A percentile compares a stretch with the other conserved stretches of the same genome.
Conservation (phyloP, 92 coral and sea anemone genomes). For the Phenganax stokvisi region DNA sequence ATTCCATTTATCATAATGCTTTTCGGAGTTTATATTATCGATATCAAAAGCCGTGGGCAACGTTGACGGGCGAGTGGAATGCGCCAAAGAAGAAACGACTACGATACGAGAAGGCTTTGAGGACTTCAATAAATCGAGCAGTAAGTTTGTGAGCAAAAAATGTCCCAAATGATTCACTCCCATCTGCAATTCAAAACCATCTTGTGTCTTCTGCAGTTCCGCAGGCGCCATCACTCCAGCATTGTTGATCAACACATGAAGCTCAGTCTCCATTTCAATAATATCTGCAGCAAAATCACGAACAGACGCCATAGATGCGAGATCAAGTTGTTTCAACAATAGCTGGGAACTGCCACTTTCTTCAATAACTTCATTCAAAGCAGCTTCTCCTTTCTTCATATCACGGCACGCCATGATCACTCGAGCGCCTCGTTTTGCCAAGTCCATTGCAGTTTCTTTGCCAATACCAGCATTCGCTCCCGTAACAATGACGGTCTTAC, state of each 20-base stretch:
- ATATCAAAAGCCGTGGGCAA: conserved; percentile 23
- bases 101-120: conserved; percentile 58
- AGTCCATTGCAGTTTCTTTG: conserved; percentile 53
- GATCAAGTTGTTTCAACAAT: conserved; percentile 58
- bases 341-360: conserved; percentile 48
- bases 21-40: conserved; percentile 34
- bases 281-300: conserved; percentile 55
- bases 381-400: conserved; percentile 50
- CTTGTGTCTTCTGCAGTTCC: conserved; percentile 47
- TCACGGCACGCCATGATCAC: conserved; percentile 65
- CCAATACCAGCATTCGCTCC: conserved; percentile 51
- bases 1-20: conserved; percentile 26
- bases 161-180: conserved; percentile 66
- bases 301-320: conserved; percentile 46
- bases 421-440: conserved; percentile 70
- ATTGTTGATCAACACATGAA: conserved; percentile 69
- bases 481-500: conserved; percentile 63
- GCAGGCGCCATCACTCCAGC: conserved; percentile 63
- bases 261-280: conserved; percentile 53
- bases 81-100: conserved; percentile 49
- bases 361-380: conserved; percentile 56
- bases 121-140: conserved; percentile 48
- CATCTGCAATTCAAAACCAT: conserved; percentile 54
- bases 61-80: background rate
- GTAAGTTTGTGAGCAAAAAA: conserved; percentile 52